Evolutionary conservation across 2,888 invertebrate genomes (phyloP).

Genomic region (Tortricodes alternella): DNA sequence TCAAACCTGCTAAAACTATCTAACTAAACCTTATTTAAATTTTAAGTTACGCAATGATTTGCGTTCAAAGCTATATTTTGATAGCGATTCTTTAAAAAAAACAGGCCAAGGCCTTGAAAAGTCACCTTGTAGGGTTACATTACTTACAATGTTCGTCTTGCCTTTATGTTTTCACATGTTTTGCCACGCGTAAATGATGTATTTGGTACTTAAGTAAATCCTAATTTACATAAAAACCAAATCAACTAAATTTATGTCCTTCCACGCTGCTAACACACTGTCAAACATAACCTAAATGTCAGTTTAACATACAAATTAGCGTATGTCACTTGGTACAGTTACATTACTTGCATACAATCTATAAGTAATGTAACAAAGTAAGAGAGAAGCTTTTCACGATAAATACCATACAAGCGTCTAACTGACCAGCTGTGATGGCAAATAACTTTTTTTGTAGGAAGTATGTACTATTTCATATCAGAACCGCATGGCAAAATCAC

Average conservation of each 20-base stretch:
- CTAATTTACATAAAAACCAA: background rate
- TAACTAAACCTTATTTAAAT: constrained; percentile 5
- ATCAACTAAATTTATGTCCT: background rate
- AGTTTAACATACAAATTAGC: background rate
- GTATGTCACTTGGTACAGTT: background rate
- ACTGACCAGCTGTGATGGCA: too few species aligned
- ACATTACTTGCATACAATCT: too few species aligned
- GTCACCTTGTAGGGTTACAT: constrained; percentile 20
- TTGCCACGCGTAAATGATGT: constrained; percentile 5
- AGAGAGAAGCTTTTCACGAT: too few species aligned
- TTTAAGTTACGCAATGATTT: constrained; percentile 8
- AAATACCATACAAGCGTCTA: too few species aligned
- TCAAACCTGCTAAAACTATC: constrained; percentile 5
- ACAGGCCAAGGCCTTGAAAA: constrained; percentile 20
- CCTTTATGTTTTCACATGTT: background rate
- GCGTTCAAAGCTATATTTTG: background rate
- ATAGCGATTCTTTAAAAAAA: constrained; percentile 11
- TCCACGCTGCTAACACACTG: constrained; percentile 1
- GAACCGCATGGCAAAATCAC: too few species aligned
- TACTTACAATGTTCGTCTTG: constrained; percentile 4
- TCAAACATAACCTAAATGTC: constrained; percentile 19
- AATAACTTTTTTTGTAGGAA: too few species aligned
- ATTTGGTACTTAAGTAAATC: background rate
- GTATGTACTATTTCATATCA: too few species aligned
- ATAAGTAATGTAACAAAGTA: too few species aligned